Evolutionary conservation across 2,888 invertebrate genomes (phyloP).

Genomic region (Pachydiplax longipennis): DNA sequence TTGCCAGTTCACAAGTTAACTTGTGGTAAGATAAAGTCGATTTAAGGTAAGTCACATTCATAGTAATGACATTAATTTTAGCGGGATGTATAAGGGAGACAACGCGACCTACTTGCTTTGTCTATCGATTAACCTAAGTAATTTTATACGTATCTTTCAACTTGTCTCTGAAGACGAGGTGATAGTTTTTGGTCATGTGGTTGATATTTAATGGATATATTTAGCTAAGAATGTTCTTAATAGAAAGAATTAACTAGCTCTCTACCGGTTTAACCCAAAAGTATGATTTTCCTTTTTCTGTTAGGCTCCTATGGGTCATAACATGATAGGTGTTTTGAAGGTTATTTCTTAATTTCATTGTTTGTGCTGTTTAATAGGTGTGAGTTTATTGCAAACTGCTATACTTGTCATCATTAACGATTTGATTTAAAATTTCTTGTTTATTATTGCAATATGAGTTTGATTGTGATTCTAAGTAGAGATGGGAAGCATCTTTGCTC

Average conservation of each 20-base stretch:
- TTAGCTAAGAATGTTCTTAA: not conserved
- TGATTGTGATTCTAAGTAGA: no score
- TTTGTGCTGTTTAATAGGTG: not conserved
- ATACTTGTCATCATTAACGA: no score
- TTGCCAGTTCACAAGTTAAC: conserved; percentile 36
- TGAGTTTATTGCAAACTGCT: no score
- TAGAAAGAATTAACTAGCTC: not conserved
- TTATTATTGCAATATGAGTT: no score
- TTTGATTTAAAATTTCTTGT: no score
- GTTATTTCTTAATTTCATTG: not conserved
- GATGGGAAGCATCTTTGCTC: no score
- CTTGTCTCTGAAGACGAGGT: not conserved
- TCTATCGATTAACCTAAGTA: not conserved
- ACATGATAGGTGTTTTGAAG: not conserved
- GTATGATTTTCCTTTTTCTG: not conserved
- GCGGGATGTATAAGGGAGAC: not conserved
- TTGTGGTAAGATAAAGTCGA: conserved; percentile 32
- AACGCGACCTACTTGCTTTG: not conserved
- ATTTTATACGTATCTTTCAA: not conserved
- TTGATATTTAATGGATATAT: not conserved
- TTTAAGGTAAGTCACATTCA: conserved; percentile 13
- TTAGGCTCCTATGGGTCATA: not conserved
- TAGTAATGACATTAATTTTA: not conserved
- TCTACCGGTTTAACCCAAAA: not conserved
- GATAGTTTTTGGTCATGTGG: not conserved